phyloP scores from a whole-genome alignment of 2,113 vertebrate genomes.

The Otolemur garnettii region DNA sequence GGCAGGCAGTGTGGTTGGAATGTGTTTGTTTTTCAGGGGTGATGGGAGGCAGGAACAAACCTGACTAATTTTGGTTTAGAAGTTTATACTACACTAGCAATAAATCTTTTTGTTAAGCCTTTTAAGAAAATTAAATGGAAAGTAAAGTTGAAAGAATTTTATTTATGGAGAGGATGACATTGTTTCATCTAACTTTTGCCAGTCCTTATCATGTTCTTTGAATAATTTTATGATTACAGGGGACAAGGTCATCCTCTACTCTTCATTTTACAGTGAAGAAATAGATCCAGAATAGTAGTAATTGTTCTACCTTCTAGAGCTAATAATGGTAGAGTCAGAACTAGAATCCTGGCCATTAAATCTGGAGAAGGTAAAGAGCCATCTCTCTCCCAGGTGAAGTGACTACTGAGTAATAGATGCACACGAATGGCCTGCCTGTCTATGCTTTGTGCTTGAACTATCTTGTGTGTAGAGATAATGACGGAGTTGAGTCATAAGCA shows the following conservation, averaged over 20 bases:
- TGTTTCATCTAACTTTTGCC: conserved; percentile 26
- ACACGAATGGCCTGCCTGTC: not conserved
- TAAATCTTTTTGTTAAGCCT: conserved; percentile 37
- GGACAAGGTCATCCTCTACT: not conserved
- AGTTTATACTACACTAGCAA: conserved; percentile 2
- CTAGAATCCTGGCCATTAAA: conserved; percentile 23
- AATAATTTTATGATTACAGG: conserved; percentile 19
- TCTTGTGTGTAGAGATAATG: not conserved
- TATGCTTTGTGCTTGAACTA: not conserved
- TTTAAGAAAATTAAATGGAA: conserved; percentile 40
- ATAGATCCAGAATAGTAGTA: not conserved
- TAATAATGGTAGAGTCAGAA: not conserved
- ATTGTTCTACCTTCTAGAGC: not conserved
- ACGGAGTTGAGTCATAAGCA: not conserved
- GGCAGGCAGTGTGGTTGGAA: not conserved
- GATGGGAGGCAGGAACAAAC: not conserved
- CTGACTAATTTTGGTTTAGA: not conserved
- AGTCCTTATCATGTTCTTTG: conserved; percentile 1
- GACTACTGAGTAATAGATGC: conserved; percentile 13
- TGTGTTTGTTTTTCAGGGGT: not conserved
- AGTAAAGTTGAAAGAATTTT: conserved; percentile 53
- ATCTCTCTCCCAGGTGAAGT: not conserved
- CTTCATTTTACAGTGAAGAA: conserved; percentile 1
- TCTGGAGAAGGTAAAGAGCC: not conserved
- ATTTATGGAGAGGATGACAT: not conserved